Evolutionary conservation across 1,140 invertebrate genomes (phyloP), one percentile per base, ranked within the genome.

Genomic region (Drosophila ercepeae): DNA sequence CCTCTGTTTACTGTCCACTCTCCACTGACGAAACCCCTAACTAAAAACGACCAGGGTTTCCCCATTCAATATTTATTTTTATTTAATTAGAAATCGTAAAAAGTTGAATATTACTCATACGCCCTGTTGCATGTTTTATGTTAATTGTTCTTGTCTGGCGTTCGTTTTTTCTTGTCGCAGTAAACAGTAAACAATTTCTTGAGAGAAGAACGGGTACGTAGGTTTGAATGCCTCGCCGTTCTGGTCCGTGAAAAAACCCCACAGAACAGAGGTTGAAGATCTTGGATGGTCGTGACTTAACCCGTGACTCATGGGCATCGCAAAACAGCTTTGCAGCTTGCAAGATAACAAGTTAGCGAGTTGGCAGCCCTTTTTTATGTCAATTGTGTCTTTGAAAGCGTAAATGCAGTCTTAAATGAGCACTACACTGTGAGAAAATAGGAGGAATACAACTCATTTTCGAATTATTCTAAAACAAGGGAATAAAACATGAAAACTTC

Each of bases 341-440:
- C 21, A 21, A 21, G n/a, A n/a, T n/a, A n/a, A n/a, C 32, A n/a
- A 16, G 4, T 44, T 23, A 25, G 7, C 25, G 29, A 29, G 59
- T 63, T 42, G 55, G 42, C 60, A 60, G 60, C 36, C 21, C 54
- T 8, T 14, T n/a, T n/a, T n/a, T n/a, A n/a, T 41, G 2, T 41
- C 4, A 6, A 18, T 8, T 41, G 34, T 36, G 14, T 18, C 25
- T 9, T 13, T 4, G 6, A 44, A 34, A 11, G 25, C 9, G 46
- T 25, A 18, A 67, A n/a, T 52, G 58, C 63, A 45, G 9, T 41
- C 14, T 54, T 41, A 23, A 50, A 32, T 46, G 64, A 29, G 57
- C 27, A 76, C 44, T 54, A 58, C 39, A 9, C 16, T 11, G 14
- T 1, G 4, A 16, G 14, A 16, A 14, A 39, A 39, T 39, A 39